Evolutionary conservation across 2,113 vertebrate species (phyloP).

Genomic region (Mungos mungo): DNA sequence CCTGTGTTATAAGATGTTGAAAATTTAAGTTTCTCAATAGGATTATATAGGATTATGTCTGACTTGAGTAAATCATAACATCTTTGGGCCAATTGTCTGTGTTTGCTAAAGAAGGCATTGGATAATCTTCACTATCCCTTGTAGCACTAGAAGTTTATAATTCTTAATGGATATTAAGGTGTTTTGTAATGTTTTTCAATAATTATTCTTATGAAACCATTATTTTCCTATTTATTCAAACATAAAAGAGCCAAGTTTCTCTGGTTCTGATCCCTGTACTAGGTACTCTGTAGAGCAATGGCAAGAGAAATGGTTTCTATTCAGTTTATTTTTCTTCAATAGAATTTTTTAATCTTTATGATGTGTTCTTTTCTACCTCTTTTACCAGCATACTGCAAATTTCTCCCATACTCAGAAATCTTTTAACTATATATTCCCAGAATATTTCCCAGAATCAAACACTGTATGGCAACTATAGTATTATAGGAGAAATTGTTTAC

Average conservation of each 20-base stretch:
- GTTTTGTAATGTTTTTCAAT: slow-evolving; percentile 10
- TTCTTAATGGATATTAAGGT: slow-evolving; percentile 25
- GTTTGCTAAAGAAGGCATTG: slow-evolving; percentile 35
- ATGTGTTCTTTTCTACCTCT: slow-evolving; percentile 27
- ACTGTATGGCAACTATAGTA: neutral
- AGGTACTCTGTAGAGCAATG: neutral
- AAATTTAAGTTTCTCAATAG: slow-evolving; percentile 60
- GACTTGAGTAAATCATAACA: slow-evolving; percentile 50
- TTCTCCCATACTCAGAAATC: neutral
- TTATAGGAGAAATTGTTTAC: neutral
- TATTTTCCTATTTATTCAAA: slow-evolving; percentile 14
- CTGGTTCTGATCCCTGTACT: neutral
- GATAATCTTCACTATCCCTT: slow-evolving; percentile 51
- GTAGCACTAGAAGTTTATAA: slow-evolving; percentile 7
- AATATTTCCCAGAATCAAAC: neutral
- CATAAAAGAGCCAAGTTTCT: neutral
- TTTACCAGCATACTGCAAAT: neutral
- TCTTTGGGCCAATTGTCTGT: slow-evolving; percentile 32
- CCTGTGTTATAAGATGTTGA: slow-evolving; percentile 38
- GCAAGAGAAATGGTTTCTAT: neutral
- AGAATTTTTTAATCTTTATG: neutral
- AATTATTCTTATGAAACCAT: slow-evolving; percentile 4
- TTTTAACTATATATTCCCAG: neutral
- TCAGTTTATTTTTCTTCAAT: slow-evolving; percentile 5
- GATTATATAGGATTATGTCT: slow-evolving; percentile 38